Evolutionary conservation across 2,797 vertebrate species (phyloP).

Genomic region (Lepus oiostolus): DNA sequence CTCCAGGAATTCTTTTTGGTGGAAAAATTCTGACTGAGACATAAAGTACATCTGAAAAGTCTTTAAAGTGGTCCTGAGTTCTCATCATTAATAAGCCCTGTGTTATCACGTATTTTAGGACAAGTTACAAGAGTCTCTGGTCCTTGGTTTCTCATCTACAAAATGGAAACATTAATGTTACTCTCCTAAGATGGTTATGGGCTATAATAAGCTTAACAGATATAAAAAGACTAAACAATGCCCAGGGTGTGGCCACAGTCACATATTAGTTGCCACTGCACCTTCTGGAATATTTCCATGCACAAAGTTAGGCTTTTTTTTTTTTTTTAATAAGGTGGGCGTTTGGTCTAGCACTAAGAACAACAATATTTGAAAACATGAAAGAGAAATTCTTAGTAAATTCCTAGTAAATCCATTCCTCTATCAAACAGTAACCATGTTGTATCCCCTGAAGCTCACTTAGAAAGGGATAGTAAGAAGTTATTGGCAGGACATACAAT

Average conservation of each 20-base stretch:
- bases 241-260: rapidly evolving
- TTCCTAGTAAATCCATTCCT: not conserved
- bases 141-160: not conserved
- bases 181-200: not conserved
- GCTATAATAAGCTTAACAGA: not conserved
- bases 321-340: too few relatives aligned
- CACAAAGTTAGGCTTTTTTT: not conserved
- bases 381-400: conserved; percentile 9
- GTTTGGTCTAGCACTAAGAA: too few relatives aligned
- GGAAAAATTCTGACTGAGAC: conserved; percentile 6
- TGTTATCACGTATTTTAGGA: not conserved
- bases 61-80: not conserved
- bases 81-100: not conserved
- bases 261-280: not conserved
- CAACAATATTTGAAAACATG: not conserved
- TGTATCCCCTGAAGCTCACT: not conserved
- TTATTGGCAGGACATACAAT: not conserved
- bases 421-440: not conserved
- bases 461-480: not conserved
- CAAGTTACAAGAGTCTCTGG: not conserved
- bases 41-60: not conserved
- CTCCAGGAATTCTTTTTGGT: not conserved
- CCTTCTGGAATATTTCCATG: not conserved
- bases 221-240: not conserved
- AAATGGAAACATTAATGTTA: not conserved